Base-by-base conservation (phyloP, 1,140 invertebrate genomes). In the Drosophila leontia region DNA sequence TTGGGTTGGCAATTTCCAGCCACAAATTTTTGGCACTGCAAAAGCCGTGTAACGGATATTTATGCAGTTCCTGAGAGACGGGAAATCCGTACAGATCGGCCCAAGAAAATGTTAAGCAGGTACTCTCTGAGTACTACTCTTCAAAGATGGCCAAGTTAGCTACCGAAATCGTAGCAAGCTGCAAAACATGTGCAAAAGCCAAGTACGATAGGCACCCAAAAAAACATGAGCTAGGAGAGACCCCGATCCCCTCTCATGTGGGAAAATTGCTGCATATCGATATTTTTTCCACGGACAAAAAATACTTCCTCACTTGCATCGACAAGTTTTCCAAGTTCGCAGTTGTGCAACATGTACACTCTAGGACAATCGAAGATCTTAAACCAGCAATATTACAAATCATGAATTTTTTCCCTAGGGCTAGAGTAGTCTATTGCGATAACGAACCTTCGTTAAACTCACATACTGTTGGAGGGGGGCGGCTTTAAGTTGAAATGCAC, bases 101-200 rank as follows among this genome's bases (percentile, higher is more conserved):
- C 6, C 60, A 62, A 3, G 35, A 48, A 26, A 48, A 60, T 35
- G 55, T 60, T 3, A 35, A 60, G 32, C 32, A 47, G 17, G 26
- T 56, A 56, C 53, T 56, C 13, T 56, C 13, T 3, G 35, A 56
- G 15, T 32, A 45, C 29, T 60, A 34, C 9, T 37, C n/a, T n/a
- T 15, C 39, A n/a, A 41, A 41, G 6, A 41, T 41, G 39, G 15
- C 39, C 39, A 41, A n/a, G 6, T 41, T n/a, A 9, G 8, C 41
- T 1, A 42, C n/a, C 8, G n/a, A 42, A 42, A 42, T 17, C n/a
- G n/a, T 42, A n/a, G n/a, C n/a, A 8, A 42, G 17, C 13, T 41
- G 39, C 7, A n/a, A 41, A n/a, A n/a, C 39, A 15, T 41, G 15
- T 7, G 39, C 15, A 4, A 42, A 42, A 9, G n/a, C n/a, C 3